These are phyloP conservation scores for Panthera leo DNA, from an alignment of 2,113 vertebrate species.

Conservation along the genomic window DNA sequence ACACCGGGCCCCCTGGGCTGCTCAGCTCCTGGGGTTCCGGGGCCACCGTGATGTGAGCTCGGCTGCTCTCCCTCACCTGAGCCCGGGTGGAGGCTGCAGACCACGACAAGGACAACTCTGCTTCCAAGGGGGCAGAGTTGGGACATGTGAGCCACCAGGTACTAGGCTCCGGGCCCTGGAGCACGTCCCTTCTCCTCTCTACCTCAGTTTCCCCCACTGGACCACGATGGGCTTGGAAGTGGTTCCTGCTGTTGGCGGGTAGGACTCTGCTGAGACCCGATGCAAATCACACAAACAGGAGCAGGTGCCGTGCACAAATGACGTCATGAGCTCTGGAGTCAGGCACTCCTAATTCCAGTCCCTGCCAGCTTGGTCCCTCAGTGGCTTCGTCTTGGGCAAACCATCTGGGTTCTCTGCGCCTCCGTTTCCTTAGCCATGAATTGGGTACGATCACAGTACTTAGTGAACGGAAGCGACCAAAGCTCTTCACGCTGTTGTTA, in stretches of 20 bases:
- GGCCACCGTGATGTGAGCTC: fast-evolving
- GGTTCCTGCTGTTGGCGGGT: neutral
- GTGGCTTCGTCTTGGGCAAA: neutral
- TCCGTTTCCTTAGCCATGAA: neutral
- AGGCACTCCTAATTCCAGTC: neutral
- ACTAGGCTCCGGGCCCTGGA: neutral
- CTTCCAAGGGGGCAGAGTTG: neutral
- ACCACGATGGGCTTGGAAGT: neutral
- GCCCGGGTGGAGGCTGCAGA: neutral
- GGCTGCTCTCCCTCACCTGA: neutral
- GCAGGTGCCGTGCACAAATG: neutral
- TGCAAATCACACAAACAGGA: neutral
- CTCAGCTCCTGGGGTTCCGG: neutral
- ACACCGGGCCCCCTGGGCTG: neutral
- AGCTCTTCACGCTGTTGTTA: neutral
- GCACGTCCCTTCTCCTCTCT: neutral
- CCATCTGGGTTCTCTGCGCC: neutral
- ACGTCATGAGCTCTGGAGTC: neutral
- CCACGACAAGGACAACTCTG: neutral
- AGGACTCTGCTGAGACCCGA: neutral
- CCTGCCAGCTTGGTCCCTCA: neutral
- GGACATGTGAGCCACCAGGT: neutral
- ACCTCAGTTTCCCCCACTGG: neutral
- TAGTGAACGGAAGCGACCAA: neutral
- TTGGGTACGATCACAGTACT: neutral